Percentiles rank a stretch among this genome's conserved stretches.
Conservation (phyloP, 2,888 invertebrate species). For the Vesta saturnalis region DNA sequence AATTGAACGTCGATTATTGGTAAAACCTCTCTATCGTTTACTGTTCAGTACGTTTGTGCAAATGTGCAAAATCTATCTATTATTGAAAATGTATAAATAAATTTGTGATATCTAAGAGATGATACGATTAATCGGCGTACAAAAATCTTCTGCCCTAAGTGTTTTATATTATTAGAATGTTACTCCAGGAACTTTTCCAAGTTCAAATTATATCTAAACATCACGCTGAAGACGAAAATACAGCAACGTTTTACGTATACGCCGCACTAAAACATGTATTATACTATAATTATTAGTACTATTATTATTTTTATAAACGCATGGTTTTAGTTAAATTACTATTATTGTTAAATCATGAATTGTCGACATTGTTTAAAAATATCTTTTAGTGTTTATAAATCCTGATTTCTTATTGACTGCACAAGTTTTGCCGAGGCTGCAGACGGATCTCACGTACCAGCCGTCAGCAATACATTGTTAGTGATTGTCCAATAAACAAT, state of each 20-base stretch:
- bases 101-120: constrained; percentile 30
- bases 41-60: constrained; percentile 44
- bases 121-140: constrained; percentile 52
- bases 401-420: constrained; percentile 49
- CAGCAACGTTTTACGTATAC: constrained; percentile 51
- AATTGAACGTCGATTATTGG: constrained; percentile 54
- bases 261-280: constrained; percentile 58
- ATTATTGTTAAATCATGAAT: constrained; percentile 51
- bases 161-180: constrained; percentile 32
- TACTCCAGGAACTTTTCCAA: constrained; percentile 26
- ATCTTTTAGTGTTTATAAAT: constrained; percentile 37
- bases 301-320: too few species aligned
- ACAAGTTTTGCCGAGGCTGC: constrained; percentile 48
- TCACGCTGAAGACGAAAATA: constrained; percentile 43
- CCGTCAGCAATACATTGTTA: constrained; percentile 55
- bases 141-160: constrained; percentile 40
- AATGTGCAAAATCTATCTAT: constrained; percentile 45
- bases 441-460: constrained; percentile 45
- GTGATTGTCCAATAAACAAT: constrained; percentile 53
- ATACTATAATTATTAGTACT: constrained; percentile 29
- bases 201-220: constrained; percentile 29
- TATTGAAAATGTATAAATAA: constrained; percentile 35
- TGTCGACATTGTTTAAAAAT: constrained; percentile 53
- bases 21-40: constrained; percentile 26
- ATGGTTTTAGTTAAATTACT: constrained; percentile 33